phyloP scores from a whole-genome alignment of 2,888 invertebrate species.

The Leptogaster cylindrica region DNA sequence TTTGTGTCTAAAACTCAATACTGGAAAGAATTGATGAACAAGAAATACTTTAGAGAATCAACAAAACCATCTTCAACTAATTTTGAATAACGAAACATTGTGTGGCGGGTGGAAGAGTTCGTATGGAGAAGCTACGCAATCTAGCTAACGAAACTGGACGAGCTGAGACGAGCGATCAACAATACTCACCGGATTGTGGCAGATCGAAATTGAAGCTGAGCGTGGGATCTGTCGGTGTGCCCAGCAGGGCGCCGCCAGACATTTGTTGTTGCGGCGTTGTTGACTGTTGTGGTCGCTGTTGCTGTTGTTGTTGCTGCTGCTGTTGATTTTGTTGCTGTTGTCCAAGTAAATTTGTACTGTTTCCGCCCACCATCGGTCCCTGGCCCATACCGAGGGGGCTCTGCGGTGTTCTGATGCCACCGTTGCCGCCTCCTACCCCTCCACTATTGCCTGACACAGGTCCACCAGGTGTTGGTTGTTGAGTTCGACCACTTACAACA shows the following conservation, averaged over 20 bases:
- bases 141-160: no score
- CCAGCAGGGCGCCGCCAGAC: slow-evolving; percentile 56
- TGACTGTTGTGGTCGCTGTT: slow-evolving; percentile 48
- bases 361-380: slow-evolving; percentile 56
- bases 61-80: neutral
- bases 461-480: slow-evolving; percentile 58
- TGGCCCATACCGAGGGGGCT: slow-evolving; percentile 58
- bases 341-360: slow-evolving; percentile 57
- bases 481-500: slow-evolving; percentile 82
- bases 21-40: neutral
- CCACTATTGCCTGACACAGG: slow-evolving; percentile 52
- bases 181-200: slow-evolving; percentile 57
- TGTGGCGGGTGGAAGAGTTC: no score
- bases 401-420: slow-evolving; percentile 57
- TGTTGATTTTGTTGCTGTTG: slow-evolving; percentile 49
- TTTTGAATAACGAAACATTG: no score
- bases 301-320: slow-evolving; percentile 49
- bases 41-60: neutral
- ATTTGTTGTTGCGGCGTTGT: slow-evolving; percentile 48
- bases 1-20: no score
- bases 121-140: no score
- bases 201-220: slow-evolving; percentile 60
- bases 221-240: slow-evolving; percentile 59
- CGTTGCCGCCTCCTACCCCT: slow-evolving; percentile 35
- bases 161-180: no score